Conservation (phyloP, 2,888 invertebrate genomes). For the Odontothrips loti region DNA sequence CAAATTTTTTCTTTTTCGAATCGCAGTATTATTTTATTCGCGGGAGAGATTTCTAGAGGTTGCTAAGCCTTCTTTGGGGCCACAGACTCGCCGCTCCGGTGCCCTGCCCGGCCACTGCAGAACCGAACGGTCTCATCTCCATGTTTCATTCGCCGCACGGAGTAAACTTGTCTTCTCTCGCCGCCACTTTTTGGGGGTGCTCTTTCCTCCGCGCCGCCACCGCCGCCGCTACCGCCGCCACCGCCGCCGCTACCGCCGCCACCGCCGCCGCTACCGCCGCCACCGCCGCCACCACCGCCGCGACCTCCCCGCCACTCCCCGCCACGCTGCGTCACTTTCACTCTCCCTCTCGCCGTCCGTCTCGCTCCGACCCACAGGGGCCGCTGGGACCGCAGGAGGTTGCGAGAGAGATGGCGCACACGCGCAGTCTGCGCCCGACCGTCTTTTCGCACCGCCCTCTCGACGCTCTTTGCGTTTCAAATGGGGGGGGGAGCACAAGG, state of each 20-base stretch:
- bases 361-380: neutral
- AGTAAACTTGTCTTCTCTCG: neutral
- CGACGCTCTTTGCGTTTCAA: slow-evolving; percentile 15
- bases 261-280: too few relatives aligned
- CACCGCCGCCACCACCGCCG: too few relatives aligned
- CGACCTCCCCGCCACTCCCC: too few relatives aligned
- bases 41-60: too few relatives aligned
- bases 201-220: neutral
- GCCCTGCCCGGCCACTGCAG: neutral
- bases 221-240: too few relatives aligned
- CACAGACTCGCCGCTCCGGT: too few relatives aligned
- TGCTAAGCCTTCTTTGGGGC: too few relatives aligned
- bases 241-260: too few relatives aligned
- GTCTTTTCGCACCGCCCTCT: too few relatives aligned
- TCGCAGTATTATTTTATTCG: too few relatives aligned
- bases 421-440: neutral
- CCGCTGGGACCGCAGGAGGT: neutral
- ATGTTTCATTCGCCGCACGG: neutral
- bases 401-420: neutral
- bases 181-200: neutral
- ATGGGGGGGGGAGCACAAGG: neutral
- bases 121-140: neutral
- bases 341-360: neutral
- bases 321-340: too few relatives aligned
- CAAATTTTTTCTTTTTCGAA: too few relatives aligned